These are phyloP conservation scores for Diplolepis rosae DNA, from an alignment of 2,888 invertebrate genomes.

Conservation along the genomic window DNA sequence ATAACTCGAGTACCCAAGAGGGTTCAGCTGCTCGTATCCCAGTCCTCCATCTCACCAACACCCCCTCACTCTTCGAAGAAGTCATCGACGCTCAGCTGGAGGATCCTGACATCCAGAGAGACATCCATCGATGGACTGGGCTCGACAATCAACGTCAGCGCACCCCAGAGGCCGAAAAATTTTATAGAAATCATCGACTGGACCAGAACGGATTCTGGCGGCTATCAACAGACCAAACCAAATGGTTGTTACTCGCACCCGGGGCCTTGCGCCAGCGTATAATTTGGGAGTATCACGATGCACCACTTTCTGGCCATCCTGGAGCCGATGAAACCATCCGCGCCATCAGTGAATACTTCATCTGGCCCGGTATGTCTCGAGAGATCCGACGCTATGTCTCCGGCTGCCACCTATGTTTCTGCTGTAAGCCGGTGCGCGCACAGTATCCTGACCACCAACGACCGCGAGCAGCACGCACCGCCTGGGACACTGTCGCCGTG, in stretches of 20 bases:
- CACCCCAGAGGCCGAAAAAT: no score
- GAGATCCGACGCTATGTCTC: neutral
- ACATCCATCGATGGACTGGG: no score
- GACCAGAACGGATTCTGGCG: no score
- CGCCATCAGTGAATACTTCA: neutral
- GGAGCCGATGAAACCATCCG: slow-evolving; percentile 16
- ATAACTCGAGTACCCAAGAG: no score
- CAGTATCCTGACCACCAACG: neutral
- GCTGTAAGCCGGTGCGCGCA: neutral
- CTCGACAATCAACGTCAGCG: no score
- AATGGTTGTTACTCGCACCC: neutral
- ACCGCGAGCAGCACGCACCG: neutral
- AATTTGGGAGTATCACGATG: neutral
- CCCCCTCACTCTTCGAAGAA: no score
- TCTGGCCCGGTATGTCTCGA: neutral
- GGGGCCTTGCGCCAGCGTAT: neutral
- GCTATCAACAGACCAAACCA: neutral
- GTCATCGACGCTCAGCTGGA: no score
- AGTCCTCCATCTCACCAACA: no score
- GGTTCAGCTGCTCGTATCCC: no score
- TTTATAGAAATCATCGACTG: no score
- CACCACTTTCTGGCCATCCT: neutral
- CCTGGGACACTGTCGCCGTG: slow-evolving; percentile 35
- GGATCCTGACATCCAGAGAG: no score
- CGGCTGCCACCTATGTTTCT: neutral